Percentiles rank a stretch among this genome's conserved stretches.
Conservation (phyloP, 2,888 invertebrate species). For the Ypsolopha scabrella region DNA sequence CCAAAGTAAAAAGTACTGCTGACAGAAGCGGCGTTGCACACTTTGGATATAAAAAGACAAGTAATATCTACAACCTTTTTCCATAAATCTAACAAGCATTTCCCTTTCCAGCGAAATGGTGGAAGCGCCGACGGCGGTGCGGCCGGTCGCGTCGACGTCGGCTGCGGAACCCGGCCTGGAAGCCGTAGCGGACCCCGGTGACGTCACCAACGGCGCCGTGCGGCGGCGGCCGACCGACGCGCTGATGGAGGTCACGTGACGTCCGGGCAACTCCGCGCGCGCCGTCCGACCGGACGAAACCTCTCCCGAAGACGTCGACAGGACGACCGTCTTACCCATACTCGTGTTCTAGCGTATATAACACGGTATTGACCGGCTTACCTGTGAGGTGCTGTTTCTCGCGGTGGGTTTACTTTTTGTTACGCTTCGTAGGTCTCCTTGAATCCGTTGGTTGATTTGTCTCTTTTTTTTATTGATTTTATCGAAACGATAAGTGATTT, state of each 20-base stretch:
- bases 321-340: conserved; percentile 13
- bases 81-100: too few relatives aligned
- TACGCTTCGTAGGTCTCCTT: conserved; percentile 1
- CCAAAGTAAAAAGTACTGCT: background rate
- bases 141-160: conserved; percentile 17
- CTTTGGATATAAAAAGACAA: too few relatives aligned
- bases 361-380: background rate
- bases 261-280: conserved; percentile 14
- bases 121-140: conserved; percentile 23
- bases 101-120: conserved; percentile 31
- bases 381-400: conserved; percentile 11
- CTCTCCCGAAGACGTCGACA: background rate
- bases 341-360: conserved; percentile 20
- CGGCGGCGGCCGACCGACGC: conserved; percentile 35
- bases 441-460: conserved; percentile 2
- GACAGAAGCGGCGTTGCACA: too few relatives aligned
- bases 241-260: conserved; percentile 65
- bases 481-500: background rate
- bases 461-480: conserved; percentile 4
- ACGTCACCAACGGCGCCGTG: conserved; percentile 25
- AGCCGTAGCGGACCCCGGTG: conserved; percentile 16
- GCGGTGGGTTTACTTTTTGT: conserved; percentile 5
- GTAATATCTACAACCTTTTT: too few relatives aligned
- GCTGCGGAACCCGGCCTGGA: conserved; percentile 10
- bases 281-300: background rate